Evolutionary conservation across 1,140 invertebrate genomes (phyloP).

Genomic region (Megathymus violae): DNA sequence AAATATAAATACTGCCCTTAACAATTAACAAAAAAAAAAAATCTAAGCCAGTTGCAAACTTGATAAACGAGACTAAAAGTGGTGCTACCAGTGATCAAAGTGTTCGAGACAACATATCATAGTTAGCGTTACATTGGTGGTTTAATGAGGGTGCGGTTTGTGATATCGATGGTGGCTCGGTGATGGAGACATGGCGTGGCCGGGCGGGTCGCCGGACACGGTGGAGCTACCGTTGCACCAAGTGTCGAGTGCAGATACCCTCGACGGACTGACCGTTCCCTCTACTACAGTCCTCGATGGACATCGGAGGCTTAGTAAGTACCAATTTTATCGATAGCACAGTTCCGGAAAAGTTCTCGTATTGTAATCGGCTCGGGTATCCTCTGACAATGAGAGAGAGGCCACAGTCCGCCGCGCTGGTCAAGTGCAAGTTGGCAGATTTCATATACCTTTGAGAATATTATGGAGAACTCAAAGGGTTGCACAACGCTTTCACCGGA

Average conservation of each 20-base stretch:
- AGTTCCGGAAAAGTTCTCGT: too few relatives aligned
- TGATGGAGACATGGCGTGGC: conserved; percentile 71
- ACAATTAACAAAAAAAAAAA: not conserved
- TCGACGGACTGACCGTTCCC: conserved; percentile 52
- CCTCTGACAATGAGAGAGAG: too few relatives aligned
- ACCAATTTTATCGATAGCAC: not conserved
- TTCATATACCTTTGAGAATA: too few relatives aligned
- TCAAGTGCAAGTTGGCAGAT: too few relatives aligned
- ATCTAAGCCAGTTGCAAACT: too few relatives aligned
- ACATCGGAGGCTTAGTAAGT: conserved; percentile 44
- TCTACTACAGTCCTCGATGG: conserved; percentile 48
- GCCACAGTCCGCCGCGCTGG: too few relatives aligned
- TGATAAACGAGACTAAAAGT: conserved; percentile 15
- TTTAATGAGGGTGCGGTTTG: conserved; percentile 13
- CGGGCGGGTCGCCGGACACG: conserved; percentile 61
- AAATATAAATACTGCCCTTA: not conserved
- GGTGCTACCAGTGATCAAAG: conserved; percentile 40
- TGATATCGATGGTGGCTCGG: conserved; percentile 36
- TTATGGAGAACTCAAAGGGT: too few relatives aligned
- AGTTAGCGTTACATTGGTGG: conserved; percentile 18
- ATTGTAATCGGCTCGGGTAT: too few relatives aligned
- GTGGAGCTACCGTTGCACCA: conserved; percentile 65
- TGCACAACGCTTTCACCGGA: too few relatives aligned
- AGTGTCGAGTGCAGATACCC: conserved; percentile 41
- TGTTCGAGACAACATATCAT: conserved; percentile 35